Evolutionary conservation across 2,888 invertebrate genomes (phyloP).

Genomic region (Formica aserva): DNA sequence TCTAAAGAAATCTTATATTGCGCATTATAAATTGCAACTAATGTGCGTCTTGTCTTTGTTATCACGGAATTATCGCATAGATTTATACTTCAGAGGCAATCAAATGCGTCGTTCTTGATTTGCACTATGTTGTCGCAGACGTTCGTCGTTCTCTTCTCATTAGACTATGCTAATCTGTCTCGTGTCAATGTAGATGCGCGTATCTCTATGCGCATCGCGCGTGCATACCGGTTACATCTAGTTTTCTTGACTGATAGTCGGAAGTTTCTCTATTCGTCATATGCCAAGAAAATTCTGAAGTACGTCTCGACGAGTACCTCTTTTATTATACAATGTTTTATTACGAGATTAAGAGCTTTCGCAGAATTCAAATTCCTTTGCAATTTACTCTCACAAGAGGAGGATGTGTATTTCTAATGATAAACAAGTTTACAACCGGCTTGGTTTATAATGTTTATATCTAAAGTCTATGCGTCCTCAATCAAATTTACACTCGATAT

Average conservation of each 20-base stretch:
- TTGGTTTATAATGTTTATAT: constrained; percentile 18
- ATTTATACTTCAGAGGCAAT: not conserved
- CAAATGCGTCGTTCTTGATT: constrained; percentile 17
- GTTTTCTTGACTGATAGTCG: constrained; percentile 63
- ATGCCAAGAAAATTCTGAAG: constrained; percentile 49
- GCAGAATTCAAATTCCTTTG: constrained; percentile 11
- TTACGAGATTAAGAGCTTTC: constrained; percentile 21
- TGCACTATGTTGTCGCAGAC: constrained; percentile 35
- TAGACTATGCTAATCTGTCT: constrained; percentile 67
- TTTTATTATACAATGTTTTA: not conserved
- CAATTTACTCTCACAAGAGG: not conserved
- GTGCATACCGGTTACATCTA: constrained; percentile 68
- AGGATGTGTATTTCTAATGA: constrained; percentile 13
- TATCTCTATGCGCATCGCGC: constrained; percentile 1
- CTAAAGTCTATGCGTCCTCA: constrained; percentile 12
- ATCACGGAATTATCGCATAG: not conserved
- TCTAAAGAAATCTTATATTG: not conserved
- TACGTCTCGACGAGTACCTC: not conserved
- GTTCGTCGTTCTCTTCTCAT: constrained; percentile 35
- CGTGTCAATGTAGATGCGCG: constrained; percentile 18
- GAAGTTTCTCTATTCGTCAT: constrained; percentile 6
- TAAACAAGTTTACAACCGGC: constrained; percentile 22
- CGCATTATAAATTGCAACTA: not conserved
- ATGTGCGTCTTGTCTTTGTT: not conserved
- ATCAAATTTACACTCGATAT: constrained; percentile 38